phyloP scores from a whole-genome alignment of 2,797 vertebrate genomes.

The Toxotes lorentzi region DNA sequence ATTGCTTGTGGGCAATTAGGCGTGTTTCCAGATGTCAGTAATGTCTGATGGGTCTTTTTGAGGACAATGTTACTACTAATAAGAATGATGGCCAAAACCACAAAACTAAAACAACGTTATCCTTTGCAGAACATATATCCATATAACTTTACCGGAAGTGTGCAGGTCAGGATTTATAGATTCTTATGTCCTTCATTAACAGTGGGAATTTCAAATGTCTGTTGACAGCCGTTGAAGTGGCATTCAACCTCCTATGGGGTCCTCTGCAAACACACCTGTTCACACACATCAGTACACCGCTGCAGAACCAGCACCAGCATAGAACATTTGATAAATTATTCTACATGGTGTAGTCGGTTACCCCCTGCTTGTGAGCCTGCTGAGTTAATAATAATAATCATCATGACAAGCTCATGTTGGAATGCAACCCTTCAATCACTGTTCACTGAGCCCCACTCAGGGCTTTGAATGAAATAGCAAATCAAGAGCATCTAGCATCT shows the following conservation, averaged over 20 bases:
- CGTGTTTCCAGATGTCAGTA: neutral
- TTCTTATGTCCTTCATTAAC: slow-evolving; percentile 2
- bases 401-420: slow-evolving; percentile 13
- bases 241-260: neutral
- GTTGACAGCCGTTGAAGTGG: slow-evolving; percentile 5
- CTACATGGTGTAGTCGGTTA: slow-evolving; percentile 12
- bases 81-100: neutral
- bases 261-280: slow-evolving; percentile 2
- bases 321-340: slow-evolving; percentile 17
- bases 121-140: neutral
- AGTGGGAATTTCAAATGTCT: slow-evolving; percentile 12
- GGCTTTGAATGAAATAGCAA: slow-evolving; percentile 35
- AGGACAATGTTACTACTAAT: neutral
- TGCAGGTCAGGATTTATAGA: neutral
- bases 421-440: slow-evolving; percentile 50
- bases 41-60: neutral
- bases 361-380: slow-evolving; percentile 15
- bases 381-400: slow-evolving; percentile 50
- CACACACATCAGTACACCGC: slow-evolving; percentile 1
- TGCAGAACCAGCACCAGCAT: neutral
- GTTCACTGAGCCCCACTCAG: slow-evolving; percentile 31
- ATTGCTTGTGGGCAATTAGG: neutral
- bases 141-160: neutral
- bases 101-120: neutral
- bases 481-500: slow-evolving; percentile 35